These are phyloP conservation scores for Malurus alboscapulatus DNA, from an alignment of 2,113 vertebrate genomes.

Conservation along the genomic window DNA sequence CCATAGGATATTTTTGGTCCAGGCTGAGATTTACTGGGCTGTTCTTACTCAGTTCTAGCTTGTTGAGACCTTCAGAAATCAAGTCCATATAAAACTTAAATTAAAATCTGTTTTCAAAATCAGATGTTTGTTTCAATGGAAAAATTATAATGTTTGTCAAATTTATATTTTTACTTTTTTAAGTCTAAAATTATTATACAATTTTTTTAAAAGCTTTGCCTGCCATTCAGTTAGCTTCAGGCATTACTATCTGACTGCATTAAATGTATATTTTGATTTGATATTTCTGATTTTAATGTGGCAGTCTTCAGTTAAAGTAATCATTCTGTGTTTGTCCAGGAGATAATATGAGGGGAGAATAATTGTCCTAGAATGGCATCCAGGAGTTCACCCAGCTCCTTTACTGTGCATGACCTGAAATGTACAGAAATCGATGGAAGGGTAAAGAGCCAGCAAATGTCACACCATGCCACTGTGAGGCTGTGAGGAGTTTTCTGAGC, in stretches of 20 bases:
- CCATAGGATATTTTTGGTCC: background rate
- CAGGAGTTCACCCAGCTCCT: background rate
- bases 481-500: background rate
- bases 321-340: background rate
- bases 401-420: background rate
- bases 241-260: background rate
- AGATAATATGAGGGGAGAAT: background rate
- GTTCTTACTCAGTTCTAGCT: background rate
- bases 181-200: background rate
- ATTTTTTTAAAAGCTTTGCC: background rate
- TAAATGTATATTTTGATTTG: background rate
- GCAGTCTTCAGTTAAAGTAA: background rate
- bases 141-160: background rate
- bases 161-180: background rate
- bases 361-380: background rate
- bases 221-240: background rate
- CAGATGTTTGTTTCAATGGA: background rate
- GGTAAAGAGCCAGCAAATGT: background rate
- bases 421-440: background rate
- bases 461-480: background rate
- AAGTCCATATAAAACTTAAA: background rate
- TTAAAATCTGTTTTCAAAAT: background rate
- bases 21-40: background rate
- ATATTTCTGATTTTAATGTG: background rate
- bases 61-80: background rate